These are phyloP conservation scores for Cheirogaleus medius DNA, from an alignment of 2,113 vertebrate genomes.

Conservation along the genomic window DNA sequence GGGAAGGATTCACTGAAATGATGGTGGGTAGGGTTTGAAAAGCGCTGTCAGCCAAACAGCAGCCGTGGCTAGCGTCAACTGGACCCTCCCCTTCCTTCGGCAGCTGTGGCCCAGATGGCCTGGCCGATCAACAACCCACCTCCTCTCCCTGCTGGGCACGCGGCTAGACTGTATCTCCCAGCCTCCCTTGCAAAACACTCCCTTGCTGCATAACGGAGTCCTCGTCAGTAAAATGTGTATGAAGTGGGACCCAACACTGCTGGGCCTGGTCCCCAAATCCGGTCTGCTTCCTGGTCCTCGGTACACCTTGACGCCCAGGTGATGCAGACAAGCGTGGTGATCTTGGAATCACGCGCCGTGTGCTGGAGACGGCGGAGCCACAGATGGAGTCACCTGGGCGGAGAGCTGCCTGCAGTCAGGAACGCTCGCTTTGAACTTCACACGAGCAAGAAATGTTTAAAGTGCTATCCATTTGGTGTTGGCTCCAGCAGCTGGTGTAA, in stretches of 20 bases:
- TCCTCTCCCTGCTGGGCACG: background rate
- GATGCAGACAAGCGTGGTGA: background rate
- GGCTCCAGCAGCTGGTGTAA: no score
- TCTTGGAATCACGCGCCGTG: background rate
- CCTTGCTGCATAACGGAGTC: fast-evolving
- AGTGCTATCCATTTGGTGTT: background rate
- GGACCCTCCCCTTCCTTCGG: background rate
- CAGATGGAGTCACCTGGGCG: fast-evolving
- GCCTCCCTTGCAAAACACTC: background rate
- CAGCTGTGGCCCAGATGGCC: background rate
- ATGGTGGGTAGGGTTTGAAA: background rate
- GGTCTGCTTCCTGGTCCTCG: background rate
- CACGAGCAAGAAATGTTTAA: background rate
- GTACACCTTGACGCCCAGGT: background rate
- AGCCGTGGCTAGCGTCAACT: fast-evolving
- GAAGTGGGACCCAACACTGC: background rate
- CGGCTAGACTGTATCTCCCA: background rate
- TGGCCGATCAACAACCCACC: background rate
- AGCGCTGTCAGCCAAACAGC: background rate
- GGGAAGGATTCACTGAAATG: background rate
- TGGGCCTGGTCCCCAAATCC: background rate
- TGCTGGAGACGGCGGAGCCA: background rate
- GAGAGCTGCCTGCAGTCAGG: background rate
- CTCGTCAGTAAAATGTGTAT: background rate
- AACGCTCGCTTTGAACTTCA: background rate